A percentile compares a stretch with the other conserved stretches of the same genome.
These are phyloP conservation scores for Hiodon tergisus DNA, from an alignment of 2,113 vertebrate genomes.

Conservation along the genomic window DNA sequence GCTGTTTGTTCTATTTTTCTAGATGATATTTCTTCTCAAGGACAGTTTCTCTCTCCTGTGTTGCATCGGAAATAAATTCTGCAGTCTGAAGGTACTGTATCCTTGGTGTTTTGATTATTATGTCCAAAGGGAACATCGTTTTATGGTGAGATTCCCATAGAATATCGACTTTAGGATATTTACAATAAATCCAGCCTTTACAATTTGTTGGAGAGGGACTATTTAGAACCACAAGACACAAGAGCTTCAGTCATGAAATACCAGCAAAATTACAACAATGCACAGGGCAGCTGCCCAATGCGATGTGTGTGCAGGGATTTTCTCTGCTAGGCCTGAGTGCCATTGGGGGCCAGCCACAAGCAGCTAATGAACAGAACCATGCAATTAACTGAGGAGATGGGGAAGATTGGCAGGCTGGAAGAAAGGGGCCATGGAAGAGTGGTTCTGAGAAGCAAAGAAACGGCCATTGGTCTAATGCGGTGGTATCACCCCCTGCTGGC, in stretches of 20 bases:
- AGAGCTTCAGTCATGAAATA: neutral
- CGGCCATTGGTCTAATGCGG: neutral
- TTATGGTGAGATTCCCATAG: neutral
- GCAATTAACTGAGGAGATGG: neutral
- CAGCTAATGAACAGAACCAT: slow-evolving; percentile 3
- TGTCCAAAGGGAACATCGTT: too few relatives aligned
- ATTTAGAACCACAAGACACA: neutral
- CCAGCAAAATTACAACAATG: neutral
- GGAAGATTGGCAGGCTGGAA: neutral
- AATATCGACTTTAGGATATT: neutral
- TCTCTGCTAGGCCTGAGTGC: neutral
- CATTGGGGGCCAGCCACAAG: neutral
- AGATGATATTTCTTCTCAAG: too few relatives aligned
- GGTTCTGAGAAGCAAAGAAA: neutral
- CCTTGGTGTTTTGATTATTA: too few relatives aligned
- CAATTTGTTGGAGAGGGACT: neutral
- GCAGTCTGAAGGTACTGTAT: too few relatives aligned
- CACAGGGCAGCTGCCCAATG: neutral
- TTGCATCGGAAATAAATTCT: too few relatives aligned
- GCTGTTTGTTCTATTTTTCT: too few relatives aligned
- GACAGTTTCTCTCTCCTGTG: too few relatives aligned
- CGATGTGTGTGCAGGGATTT: neutral
- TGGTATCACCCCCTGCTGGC: neutral
- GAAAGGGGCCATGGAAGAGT: neutral
- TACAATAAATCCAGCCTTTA: neutral